These are phyloP conservation scores for Zygaena filipendulae DNA, from an alignment of 2,888 invertebrate species.

Conservation along the genomic window DNA sequence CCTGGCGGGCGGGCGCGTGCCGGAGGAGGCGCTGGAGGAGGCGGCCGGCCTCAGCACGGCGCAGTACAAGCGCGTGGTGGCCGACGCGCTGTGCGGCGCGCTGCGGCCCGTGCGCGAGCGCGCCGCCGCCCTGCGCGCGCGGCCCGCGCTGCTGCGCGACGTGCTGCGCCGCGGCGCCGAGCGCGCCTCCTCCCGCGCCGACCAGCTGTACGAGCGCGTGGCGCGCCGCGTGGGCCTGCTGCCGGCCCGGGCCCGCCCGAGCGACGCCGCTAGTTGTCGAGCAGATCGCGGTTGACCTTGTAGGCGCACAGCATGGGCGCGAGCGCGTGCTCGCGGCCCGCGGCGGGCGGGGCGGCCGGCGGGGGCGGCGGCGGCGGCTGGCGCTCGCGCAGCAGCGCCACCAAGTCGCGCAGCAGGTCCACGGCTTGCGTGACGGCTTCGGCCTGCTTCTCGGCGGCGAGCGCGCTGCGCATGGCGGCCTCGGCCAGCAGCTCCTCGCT, in stretches of 20 bases:
- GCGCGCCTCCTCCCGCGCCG: conserved; percentile 72
- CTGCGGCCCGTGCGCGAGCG: conserved; percentile 26
- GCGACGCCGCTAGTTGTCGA: conserved; percentile 1
- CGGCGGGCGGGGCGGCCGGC: conserved; percentile 20
- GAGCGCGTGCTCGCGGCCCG: conserved; percentile 29
- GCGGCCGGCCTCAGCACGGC: conserved; percentile 76
- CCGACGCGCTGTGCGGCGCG: conserved; percentile 23
- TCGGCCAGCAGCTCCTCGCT: conserved; percentile 56
- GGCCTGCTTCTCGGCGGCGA: conserved; percentile 56
- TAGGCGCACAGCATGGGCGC: conserved; percentile 21
- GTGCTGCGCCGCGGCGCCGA: conserved; percentile 72
- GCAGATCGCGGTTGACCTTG: background rate
- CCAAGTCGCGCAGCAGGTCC: conserved; percentile 37
- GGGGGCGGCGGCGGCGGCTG: conserved; percentile 46
- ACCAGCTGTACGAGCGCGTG: conserved; percentile 72
- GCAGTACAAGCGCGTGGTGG: conserved; percentile 61
- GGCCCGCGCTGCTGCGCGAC: conserved; percentile 62
- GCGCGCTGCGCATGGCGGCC: conserved; percentile 55
- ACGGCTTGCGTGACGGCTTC: conserved; percentile 42
- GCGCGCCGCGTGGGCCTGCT: conserved; percentile 69
- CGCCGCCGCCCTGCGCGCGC: conserved; percentile 48
- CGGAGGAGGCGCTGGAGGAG: conserved; percentile 77
- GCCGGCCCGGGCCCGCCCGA: conserved; percentile 11
- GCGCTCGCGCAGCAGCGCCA: conserved; percentile 69
- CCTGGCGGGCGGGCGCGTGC: conserved; percentile 72